Conservation (phyloP, 1,140 invertebrate species). For the Tetramorium parvispinum region DNA sequence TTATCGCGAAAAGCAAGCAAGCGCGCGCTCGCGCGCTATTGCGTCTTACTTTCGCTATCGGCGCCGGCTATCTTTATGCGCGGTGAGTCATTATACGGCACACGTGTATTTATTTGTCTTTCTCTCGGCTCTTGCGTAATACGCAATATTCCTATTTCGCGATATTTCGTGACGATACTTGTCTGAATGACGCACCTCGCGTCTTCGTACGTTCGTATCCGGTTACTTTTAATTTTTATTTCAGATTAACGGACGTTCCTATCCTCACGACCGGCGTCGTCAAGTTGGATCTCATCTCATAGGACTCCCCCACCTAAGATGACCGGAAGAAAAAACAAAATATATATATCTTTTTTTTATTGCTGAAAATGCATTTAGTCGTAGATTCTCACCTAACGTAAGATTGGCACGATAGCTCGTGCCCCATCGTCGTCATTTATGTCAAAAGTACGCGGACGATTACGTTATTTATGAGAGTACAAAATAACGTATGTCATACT, state of each 20-base stretch:
- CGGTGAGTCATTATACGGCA: slow-evolving; percentile 5
- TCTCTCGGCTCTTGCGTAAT: neutral
- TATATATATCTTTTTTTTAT: slow-evolving; percentile 45
- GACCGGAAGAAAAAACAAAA: slow-evolving; percentile 21
- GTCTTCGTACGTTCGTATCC: neutral
- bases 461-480: slow-evolving; percentile 50
- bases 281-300: slow-evolving; percentile 48
- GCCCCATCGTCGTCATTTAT: slow-evolving; percentile 31
- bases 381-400: slow-evolving; percentile 50
- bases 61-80: neutral
- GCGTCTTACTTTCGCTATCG: slow-evolving; percentile 42
- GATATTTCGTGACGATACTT: neutral
- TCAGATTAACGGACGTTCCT: slow-evolving; percentile 35
- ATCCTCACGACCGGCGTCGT: slow-evolving; percentile 4
- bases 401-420: slow-evolving; percentile 54
- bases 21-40: neutral
- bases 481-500: slow-evolving; percentile 43
- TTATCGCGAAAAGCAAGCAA: neutral
- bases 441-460: neutral
- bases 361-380: slow-evolving; percentile 71
- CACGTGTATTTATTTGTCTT: neutral
- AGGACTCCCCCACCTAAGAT: slow-evolving; percentile 12
- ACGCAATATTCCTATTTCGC: neutral
- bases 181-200: neutral
- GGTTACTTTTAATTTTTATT: neutral